Evolutionary conservation across 2,797 vertebrate genomes (phyloP), one percentile per base, ranked within the genome.

Genomic region (Tiaroga cobitis): DNA sequence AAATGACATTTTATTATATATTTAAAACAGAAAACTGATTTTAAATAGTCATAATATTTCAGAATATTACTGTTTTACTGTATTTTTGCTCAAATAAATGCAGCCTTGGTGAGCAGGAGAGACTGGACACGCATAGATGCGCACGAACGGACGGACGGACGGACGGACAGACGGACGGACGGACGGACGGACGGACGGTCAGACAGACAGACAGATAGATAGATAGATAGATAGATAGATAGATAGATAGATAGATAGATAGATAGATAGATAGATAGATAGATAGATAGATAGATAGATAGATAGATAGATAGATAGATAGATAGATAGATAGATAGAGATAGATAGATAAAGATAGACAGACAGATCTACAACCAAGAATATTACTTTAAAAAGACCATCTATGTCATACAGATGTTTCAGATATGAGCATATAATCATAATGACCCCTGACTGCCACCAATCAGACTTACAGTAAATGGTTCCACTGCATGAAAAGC

Each of bases 171-270:
- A 5, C 1, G 0, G 7, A 9, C 9, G 0, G 3, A 59, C 5
- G 0, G 24, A 59, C 0, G n/a, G n/a, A n/a, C n/a, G n/a, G n/a
- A n/a, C n/a, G 2, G 10, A 59, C 2, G 0, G 9, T n/a, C 0
- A 0, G 9, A n/a, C 1, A 0, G 26, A 65, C 0, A 0, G 1
- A 18, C 3, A 0, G 2, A 65, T 16, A 1, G 5, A 65, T 18
- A 4, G 2, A 65, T 3, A 2, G 26, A 65, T 32, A 4, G 5
- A 65, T 7, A 0, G 11, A 65, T 3, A 1, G 61, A 65, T 6
- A 0, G 15, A 32, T 3, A 0, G 26, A 8, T 7, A 0, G 15
- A 65, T 8, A 1, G 26, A 63, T 10, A 1, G 9, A n/a, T 5
- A 2, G 3, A 56, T 24, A 2, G 2, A 54, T 3, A 1, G 1